Evolutionary conservation across 1,140 invertebrate species (phyloP), one percentile per base, ranked within the genome.

Genomic region (Saccostrea glomerata): DNA sequence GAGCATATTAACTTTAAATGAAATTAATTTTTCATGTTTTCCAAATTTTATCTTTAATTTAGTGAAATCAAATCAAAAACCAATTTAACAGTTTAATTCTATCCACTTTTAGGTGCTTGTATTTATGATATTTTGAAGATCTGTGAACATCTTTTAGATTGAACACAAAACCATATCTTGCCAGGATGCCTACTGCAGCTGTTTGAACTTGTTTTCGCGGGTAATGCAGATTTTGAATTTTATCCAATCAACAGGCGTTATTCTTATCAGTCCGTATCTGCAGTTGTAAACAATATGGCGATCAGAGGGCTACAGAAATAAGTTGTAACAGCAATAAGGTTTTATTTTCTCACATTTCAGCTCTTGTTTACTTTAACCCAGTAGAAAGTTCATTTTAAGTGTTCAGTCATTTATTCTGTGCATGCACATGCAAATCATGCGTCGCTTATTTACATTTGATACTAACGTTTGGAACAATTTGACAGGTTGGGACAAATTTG

Each of bases 281-380:
- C 70, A 77, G 23, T 77, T 77, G 70, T 77, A 77, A 77, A 77
- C 70, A 77, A 77, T 36, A 77, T 77, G 70, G 70, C 70, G 70
- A 77, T 77, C 70, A 15, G 70, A 30, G 30, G 70, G 70, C 70
- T 25, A 15, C 30, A 36, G 30, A 63, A 77, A 30, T 73, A 77
- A 77, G 70, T 36, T 77, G 30, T 36, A 15, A 30, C 70, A 36
- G 12, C 25, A 77, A 77, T 13, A 77, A 77, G 70, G 70, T 77
- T 36, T 77, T 20, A 30, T 77, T 77, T 77, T 30, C 70, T 12
- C 15, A 30, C 25, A 77, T 30, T 77, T 77, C 58, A 17, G 13
- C 23, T 36, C 15, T 36, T 36, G 25, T 30, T 30, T 77, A 13
- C 70, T 15, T 63, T 77, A 13, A 77, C 23, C 12, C 15, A 77